Evolutionary conservation across 1,140 invertebrate genomes (phyloP), one percentile per base, ranked within the genome.

Genomic region (Periplaneta americana): DNA sequence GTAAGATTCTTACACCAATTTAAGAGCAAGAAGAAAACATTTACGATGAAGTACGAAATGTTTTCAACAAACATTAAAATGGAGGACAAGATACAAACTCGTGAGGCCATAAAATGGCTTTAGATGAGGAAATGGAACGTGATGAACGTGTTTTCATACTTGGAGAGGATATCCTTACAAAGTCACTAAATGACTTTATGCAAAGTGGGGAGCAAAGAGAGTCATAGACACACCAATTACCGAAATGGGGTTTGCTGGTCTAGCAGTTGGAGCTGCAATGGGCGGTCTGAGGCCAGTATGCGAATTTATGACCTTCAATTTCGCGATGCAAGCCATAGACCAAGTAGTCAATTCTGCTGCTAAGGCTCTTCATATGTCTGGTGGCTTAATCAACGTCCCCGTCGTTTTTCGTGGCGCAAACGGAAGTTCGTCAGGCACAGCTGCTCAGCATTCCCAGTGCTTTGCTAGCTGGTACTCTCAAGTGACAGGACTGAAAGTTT

Each of bases 281-380:
- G 89, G 89, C 82, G 93, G 93, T 28, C 85, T 95, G n/a, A 87
- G 89, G 83, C 93, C 94, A 32, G 91, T 95, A 82, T 94, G 93
- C 87, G 94, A 95, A 85, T 95, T 95, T 85, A 95, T 95, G 94
- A 95, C 94, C 18, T 95, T 93, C 84, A 95, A 95, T 86, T 95
- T 95, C 85, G 91, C 94, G 2, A 94, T 95, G 93, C 94, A 95
- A 90, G 92, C 93, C 34, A 95, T 95, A 81, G 94, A 96, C 88
- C 93, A 95, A 81, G 88, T 94, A 2, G 91, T 95, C 48, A 95
- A 95, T 86, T 93, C 92, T 11, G 94, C 94, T 78, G 94, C 93
- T 5, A 95, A 94, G 87, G 93, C 91, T 75, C 91, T 90, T 84
- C 95, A 95, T 86, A 95, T 96, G 94, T 94, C 92, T 32, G 93